Evolutionary conservation across 2,888 invertebrate genomes (phyloP).

Genomic region (Drosophila buzzatii): DNA sequence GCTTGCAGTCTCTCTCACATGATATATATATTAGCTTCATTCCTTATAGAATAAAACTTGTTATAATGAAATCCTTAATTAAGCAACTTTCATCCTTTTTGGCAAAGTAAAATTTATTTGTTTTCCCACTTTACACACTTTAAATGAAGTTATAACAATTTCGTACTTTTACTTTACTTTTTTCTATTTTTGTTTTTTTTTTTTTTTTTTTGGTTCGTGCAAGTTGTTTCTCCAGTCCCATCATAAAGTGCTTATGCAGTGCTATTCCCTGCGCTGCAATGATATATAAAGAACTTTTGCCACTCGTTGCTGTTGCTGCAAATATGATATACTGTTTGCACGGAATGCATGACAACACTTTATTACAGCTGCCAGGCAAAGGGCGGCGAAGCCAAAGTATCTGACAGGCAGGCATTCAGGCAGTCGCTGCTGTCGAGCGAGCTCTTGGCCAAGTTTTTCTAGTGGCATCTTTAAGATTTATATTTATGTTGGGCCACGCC

Average conservation of each 20-base stretch:
- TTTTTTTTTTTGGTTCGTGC: slow-evolving; percentile 4
- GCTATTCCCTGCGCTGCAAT: slow-evolving; percentile 12
- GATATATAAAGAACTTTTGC: slow-evolving; percentile 13
- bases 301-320: slow-evolving; percentile 21
- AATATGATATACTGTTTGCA: slow-evolving; percentile 62
- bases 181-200: background rate
- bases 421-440: background rate
- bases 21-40: too few species aligned
- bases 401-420: slow-evolving; percentile 27
- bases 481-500: slow-evolving; percentile 54
- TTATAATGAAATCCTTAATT: slow-evolving; percentile 3
- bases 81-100: background rate
- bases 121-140: slow-evolving; percentile 3
- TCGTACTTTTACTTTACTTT: background rate
- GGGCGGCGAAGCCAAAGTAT: slow-evolving; percentile 41
- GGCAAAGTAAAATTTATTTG: background rate
- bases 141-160: slow-evolving; percentile 23
- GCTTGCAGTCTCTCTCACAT: background rate
- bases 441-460: slow-evolving; percentile 14
- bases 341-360: slow-evolving; percentile 73
- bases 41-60: background rate
- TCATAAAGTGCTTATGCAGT: slow-evolving; percentile 29
- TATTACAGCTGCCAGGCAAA: slow-evolving; percentile 65
- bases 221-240: slow-evolving; percentile 9
- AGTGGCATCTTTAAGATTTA: slow-evolving; percentile 41